Evolutionary conservation across 2,113 vertebrate species (phyloP).

Genomic region (Xiphophorus hellerii): DNA sequence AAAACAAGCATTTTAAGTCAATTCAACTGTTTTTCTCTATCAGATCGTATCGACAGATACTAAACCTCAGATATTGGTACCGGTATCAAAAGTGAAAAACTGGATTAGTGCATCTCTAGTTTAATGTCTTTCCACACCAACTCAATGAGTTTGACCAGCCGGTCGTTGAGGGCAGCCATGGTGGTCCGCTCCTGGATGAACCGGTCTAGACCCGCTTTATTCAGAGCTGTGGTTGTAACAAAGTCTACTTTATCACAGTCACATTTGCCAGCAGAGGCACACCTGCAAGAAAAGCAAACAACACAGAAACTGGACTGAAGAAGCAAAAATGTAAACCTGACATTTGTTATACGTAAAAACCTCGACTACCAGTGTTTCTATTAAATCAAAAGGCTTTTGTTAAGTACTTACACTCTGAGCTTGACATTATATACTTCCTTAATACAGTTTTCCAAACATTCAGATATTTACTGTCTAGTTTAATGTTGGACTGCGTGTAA

Average conservation of each 20-base stretch:
- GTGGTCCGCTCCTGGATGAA: conserved; percentile 68
- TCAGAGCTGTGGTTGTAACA: conserved; percentile 62
- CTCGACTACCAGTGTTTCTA: not conserved
- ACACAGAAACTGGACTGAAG: not conserved
- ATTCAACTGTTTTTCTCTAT: too few species aligned
- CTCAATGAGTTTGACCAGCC: conserved; percentile 75
- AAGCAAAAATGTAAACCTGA: not conserved
- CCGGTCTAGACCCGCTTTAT: conserved; percentile 61
- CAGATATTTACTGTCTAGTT: too few species aligned
- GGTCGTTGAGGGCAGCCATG: conserved; percentile 77
- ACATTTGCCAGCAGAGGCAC: conserved; percentile 33
- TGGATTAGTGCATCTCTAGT: too few species aligned
- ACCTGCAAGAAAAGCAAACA: conserved; percentile 50
- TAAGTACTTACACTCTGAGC: too few species aligned
- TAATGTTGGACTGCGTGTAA: too few species aligned
- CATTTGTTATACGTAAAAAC: not conserved
- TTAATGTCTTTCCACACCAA: conserved; percentile 66
- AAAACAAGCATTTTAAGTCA: too few species aligned
- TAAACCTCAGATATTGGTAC: too few species aligned
- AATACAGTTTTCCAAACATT: too few species aligned
- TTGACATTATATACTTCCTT: too few species aligned
- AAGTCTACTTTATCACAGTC: conserved; percentile 71
- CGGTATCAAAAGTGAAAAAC: too few species aligned
- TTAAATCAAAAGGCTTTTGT: not conserved
- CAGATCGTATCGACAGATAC: too few species aligned